Base-by-base conservation (phyloP, 2,888 invertebrate species). In the Parthenolecanium corni region DNA sequence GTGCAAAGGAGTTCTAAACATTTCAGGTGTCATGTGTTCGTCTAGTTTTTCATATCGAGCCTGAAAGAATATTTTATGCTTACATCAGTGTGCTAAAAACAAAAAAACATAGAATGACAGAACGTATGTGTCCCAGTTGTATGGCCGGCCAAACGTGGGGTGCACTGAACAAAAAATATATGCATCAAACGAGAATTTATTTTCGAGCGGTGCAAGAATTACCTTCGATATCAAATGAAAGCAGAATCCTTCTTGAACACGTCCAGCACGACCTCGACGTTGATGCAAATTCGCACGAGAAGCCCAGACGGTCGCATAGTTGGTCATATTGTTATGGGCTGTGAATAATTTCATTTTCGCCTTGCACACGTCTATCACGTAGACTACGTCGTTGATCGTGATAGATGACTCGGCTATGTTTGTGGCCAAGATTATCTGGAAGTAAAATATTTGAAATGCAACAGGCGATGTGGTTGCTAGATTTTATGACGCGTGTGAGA, bases 361-460 rank as follows among this genome's bases (percentile, higher is more conserved):
- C 75, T 96, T 95, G 77, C 97, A 95, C 47, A 89, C 89, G 73
- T 98, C 97, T 65, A 98, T 89, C 0, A 98, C 97, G 75, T 87
- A 97, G 1, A 97, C 95, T 2, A 98, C 93, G 72, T 98, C 98
- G 74, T 98, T 89, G 68, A 98, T 98, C 0, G 97, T 98, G 68
- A 98, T 90, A 5, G 94, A 94, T 0, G 96, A 93, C 76, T 98
- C 98, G 0, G 97, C 97, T 71, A 98, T 96, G 74, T 98, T 98
- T 2, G 98, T 98, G 0, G 96, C 87, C 16, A 98, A 76, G 70
- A 98, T 97, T 62, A 97, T 87, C 87, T 87, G 73, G 0, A 72
- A 63, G 3, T 16, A 21, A 14, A 38, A 42, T 25, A 23, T 42
- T 31, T 47, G 51, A 42, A 46, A 14, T 24, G 18, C 24, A 64